A percentile compares a stretch with the other conserved stretches of the same genome.
These are phyloP conservation scores for Alethe castanea DNA, from an alignment of 2,113 vertebrate species.

Conservation along the genomic window DNA sequence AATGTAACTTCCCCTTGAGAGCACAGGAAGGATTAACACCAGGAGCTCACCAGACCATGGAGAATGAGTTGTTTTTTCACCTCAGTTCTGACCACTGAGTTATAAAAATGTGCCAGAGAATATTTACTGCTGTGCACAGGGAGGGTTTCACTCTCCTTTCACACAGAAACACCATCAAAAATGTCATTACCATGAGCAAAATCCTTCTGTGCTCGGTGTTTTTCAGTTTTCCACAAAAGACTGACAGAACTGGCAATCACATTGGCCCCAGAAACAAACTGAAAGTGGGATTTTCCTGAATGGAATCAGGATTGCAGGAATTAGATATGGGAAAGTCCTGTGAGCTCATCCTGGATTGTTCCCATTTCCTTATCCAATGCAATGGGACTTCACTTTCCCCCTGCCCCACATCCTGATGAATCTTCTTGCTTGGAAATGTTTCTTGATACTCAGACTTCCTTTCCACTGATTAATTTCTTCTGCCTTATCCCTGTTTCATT, in stretches of 20 bases:
- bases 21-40: background rate
- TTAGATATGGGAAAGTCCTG: constrained; percentile 33
- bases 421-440: background rate
- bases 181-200: background rate
- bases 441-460: background rate
- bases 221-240: background rate
- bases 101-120: background rate
- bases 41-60: background rate
- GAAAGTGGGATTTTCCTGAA: constrained; percentile 3
- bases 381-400: background rate
- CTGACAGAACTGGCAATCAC: background rate
- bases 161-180: background rate
- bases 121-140: background rate
- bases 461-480: background rate
- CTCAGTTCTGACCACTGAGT: background rate
- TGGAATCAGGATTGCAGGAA: constrained; percentile 5
- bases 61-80: background rate
- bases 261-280: background rate
- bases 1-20: background rate
- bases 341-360: constrained; percentile 22
- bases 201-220: background rate
- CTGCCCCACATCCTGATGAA: background rate
- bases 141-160: background rate
- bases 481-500: background rate
- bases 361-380: background rate